A percentile compares a stretch with the other conserved stretches of the same genome.
Conservation (phyloP, 1,140 invertebrate species). For the Brachionus koreanus region DNA sequence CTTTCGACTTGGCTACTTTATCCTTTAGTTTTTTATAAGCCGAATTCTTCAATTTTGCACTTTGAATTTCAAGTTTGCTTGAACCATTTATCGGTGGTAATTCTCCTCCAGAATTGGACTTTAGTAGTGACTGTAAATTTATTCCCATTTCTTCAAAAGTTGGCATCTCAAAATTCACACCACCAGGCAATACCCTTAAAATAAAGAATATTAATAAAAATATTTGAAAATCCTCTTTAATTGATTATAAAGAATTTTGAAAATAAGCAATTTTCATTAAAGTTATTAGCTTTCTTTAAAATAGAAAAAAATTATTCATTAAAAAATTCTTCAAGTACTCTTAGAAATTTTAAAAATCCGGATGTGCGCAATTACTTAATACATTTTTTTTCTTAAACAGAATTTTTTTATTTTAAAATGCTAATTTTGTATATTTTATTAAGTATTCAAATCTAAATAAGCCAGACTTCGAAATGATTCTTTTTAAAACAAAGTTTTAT, state of each 20-base stretch:
- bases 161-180: conserved; percentile 36
- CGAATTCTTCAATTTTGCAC: conserved; percentile 4
- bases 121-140: not conserved
- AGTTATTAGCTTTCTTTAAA: not conserved
- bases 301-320: not conserved
- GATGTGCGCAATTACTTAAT: not conserved
- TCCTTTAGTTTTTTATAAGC: conserved; percentile 43
- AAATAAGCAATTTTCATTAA: not conserved
- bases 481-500: too few relatives aligned
- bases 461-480: not conserved
- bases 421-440: not conserved
- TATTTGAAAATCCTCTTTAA: not conserved
- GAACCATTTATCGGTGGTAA: conserved; percentile 29
- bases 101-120: not conserved
- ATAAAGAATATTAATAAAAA: not conserved
- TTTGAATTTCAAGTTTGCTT: not conserved
- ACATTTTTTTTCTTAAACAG: not conserved
- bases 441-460: not conserved
- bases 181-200: conserved; percentile 37
- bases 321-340: not conserved
- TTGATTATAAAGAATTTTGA: not conserved
- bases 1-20: conserved; percentile 14
- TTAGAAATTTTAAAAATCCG: not conserved
- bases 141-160: conserved; percentile 44
- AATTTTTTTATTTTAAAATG: not conserved